Conservation (phyloP, 2,113 vertebrate genomes). For the Anas platyrhynchos region DNA sequence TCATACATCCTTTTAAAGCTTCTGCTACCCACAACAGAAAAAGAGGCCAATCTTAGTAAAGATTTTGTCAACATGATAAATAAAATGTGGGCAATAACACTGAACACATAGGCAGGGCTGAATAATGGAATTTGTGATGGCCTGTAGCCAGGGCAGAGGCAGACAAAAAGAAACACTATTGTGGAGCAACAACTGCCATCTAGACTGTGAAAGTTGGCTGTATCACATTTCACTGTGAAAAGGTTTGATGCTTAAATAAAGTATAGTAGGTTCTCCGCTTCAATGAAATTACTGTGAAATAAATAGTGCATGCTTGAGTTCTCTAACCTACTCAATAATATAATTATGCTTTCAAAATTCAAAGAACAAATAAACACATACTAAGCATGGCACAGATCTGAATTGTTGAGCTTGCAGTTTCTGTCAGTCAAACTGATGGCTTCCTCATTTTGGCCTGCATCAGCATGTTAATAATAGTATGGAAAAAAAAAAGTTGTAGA, state of each 20-base stretch:
- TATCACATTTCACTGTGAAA: neutral
- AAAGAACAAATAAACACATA: neutral
- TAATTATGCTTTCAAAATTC: conserved; percentile 13
- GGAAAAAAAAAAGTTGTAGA: neutral
- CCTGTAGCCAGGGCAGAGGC: neutral
- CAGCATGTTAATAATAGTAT: neutral
- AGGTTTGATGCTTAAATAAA: neutral
- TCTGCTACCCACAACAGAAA: neutral
- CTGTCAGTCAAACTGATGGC: neutral
- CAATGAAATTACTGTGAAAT: neutral
- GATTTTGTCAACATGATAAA: neutral
- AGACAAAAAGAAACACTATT: neutral
- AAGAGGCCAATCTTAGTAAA: neutral
- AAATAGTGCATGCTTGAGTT: neutral
- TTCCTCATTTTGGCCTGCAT: neutral
- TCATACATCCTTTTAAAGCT: neutral
- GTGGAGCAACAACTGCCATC: neutral
- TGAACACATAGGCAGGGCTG: neutral
- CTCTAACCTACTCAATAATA: neutral
- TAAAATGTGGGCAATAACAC: neutral
- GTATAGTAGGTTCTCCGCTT: neutral
- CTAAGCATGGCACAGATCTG: neutral
- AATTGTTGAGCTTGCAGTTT: neutral
- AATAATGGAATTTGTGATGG: neutral
- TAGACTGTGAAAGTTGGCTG: neutral